A percentile compares a stretch with the other conserved stretches of the same genome.
Conservation (phyloP, 1,140 invertebrate genomes). For the Diprion similis region DNA sequence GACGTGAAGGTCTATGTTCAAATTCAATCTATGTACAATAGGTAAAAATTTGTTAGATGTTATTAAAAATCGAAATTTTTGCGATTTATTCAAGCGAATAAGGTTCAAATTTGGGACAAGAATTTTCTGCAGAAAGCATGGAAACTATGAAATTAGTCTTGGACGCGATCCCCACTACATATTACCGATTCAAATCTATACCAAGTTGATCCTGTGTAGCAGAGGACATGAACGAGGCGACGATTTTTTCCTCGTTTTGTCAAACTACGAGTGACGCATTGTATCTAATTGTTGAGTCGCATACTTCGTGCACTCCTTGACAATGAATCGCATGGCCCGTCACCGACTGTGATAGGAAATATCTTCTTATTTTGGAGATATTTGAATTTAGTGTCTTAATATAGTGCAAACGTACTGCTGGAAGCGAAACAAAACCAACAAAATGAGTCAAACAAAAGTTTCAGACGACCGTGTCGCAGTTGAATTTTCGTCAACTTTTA, state of each 20-base stretch:
- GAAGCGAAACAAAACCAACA: background rate
- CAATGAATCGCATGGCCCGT: constrained; percentile 15
- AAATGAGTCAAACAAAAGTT: background rate
- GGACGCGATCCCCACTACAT: too few relatives aligned
- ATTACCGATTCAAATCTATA: too few relatives aligned
- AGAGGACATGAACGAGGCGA: too few relatives aligned
- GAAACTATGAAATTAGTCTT: too few relatives aligned
- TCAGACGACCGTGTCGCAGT: background rate
- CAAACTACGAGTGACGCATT: constrained; percentile 26
- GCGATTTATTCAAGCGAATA: too few relatives aligned
- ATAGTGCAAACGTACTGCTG: constrained; percentile 11
- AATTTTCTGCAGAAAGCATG: too few relatives aligned
- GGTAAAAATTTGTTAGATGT: too few relatives aligned
- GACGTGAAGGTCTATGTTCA: too few relatives aligned
- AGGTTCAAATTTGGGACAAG: too few relatives aligned
- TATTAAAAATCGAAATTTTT: too few relatives aligned
- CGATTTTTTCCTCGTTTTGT: background rate
- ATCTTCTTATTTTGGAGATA: constrained; percentile 40
- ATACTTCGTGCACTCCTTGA: background rate
- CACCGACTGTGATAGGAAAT: constrained; percentile 59
- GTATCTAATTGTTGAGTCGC: background rate
- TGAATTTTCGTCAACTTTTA: constrained; percentile 27
- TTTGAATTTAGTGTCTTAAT: constrained; percentile 24
- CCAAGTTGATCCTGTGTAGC: too few relatives aligned
- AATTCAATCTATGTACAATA: too few relatives aligned